phyloP scores from a whole-genome alignment of 2,888 invertebrate genomes.

The Pachycephus smyrnensis region DNA sequence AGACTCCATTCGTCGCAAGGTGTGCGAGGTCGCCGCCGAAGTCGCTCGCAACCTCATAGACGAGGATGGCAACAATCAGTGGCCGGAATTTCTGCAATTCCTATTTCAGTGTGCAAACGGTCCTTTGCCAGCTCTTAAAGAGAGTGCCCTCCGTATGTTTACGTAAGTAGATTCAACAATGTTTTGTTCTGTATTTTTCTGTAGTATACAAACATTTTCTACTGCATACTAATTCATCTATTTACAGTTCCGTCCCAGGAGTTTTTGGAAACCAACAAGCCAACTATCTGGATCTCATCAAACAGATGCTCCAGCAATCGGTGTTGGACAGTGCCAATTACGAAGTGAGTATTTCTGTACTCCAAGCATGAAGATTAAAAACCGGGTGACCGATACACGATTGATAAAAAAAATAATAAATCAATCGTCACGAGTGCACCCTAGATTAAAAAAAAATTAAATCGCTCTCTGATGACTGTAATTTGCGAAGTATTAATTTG shows the following conservation, averaged over 20 bases:
- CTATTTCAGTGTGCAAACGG: slow-evolving; percentile 95
- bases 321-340: slow-evolving; percentile 79
- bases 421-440: slow-evolving; percentile 67
- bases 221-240: background rate
- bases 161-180: slow-evolving; percentile 73
- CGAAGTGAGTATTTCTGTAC: slow-evolving; percentile 67
- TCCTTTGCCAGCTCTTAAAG: slow-evolving; percentile 84
- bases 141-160: slow-evolving; percentile 94
- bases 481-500: slow-evolving; percentile 69
- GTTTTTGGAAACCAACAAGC: slow-evolving; percentile 96
- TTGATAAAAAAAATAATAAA: slow-evolving; percentile 24
- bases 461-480: slow-evolving; percentile 72
- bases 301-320: slow-evolving; percentile 92
- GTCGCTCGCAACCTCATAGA: slow-evolving; percentile 94
- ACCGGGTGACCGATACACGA: slow-evolving; percentile 58
- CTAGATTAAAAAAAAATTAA: slow-evolving; percentile 49
- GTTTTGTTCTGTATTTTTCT: slow-evolving; percentile 1
- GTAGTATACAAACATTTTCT: background rate
- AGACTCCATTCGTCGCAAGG: slow-evolving; percentile 85
- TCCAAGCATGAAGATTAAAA: slow-evolving; percentile 18
- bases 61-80: slow-evolving; percentile 94
- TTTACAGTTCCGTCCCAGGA: slow-evolving; percentile 87
- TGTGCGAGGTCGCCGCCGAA: slow-evolving; percentile 97
- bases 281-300: slow-evolving; percentile 92
- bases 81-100: slow-evolving; percentile 96